Conservation (phyloP, 2,113 vertebrate genomes). For the Phylloscopus trochilus region DNA sequence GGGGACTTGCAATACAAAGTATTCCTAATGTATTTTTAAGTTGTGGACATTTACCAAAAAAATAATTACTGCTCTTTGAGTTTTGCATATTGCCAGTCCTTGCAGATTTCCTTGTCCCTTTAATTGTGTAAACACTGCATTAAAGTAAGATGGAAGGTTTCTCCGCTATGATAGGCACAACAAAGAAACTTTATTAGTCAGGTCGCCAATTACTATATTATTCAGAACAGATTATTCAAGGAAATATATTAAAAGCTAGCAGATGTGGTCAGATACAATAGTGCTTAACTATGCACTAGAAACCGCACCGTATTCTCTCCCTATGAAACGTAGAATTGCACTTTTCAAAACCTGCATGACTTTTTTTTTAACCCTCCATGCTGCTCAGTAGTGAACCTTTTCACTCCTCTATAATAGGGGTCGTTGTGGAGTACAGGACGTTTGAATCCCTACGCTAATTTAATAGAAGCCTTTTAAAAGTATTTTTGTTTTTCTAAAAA, state of each 20-base stretch:
- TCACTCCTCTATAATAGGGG: background rate
- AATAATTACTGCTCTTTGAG: slow-evolving; percentile 12
- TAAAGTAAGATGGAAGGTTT: slow-evolving; percentile 39
- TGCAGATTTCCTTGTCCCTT: slow-evolving; percentile 3
- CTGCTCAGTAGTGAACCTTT: slow-evolving; percentile 21
- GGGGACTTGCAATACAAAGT: slow-evolving; percentile 1
- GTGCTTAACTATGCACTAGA: slow-evolving; percentile 24
- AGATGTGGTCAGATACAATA: slow-evolving; percentile 48
- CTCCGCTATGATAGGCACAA: slow-evolving; percentile 23
- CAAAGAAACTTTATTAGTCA: slow-evolving; percentile 70
- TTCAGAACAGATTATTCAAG: slow-evolving; percentile 68
- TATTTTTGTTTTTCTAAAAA: slow-evolving; percentile 12
- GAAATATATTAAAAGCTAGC: slow-evolving; percentile 57
- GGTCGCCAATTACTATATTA: slow-evolving; percentile 68
- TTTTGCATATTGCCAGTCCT: slow-evolving; percentile 2
- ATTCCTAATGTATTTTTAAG: slow-evolving; percentile 31
- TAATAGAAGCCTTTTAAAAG: slow-evolving; percentile 30
- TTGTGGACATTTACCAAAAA: background rate
- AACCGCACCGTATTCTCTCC: slow-evolving; percentile 11
- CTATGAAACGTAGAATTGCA: slow-evolving; percentile 10
- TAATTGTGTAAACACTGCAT: slow-evolving; percentile 37
- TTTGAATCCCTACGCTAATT: slow-evolving; percentile 42
- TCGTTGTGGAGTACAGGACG: background rate
- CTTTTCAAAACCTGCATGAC: slow-evolving; percentile 38
- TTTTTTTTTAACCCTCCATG: slow-evolving; percentile 23